Evolutionary conservation across 1,140 invertebrate species (phyloP), one percentile per base, ranked within the genome.

Genomic region (Drusus annulatus): DNA sequence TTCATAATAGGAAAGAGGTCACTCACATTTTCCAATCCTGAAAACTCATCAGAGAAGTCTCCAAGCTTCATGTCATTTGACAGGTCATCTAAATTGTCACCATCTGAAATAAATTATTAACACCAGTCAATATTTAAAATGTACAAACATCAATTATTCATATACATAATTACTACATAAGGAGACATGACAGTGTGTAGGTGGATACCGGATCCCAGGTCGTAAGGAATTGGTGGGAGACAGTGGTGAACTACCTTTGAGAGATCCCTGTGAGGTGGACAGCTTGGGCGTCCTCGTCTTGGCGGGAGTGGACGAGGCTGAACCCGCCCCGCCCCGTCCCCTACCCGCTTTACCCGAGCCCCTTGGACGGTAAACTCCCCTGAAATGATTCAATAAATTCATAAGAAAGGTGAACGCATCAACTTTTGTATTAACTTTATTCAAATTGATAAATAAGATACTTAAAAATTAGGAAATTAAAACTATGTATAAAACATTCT

Each of bases 1-100:
- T 50, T 73, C n/a, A 73, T 74, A 50, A 52, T 54, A 21, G 36
- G 19, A 52, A 56, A 17, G n/a, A 56, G 4, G 25, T 50, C 17
- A 21, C 78, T 79, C 23, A 79, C 78, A 63, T 79, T 79, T 75
- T 79, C 78, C 19, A 79, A 75, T 65, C 69, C 78, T 8, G 78
- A 79, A 17, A 79, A 58, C 8, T 63, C 56, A 65, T 79, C 78
- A 21, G 78, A 79, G 54, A 79, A 79, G 36, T 79, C 78, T 23
- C 78, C 78, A 16, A 79, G 50, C 51, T 79, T 79, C 78, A 79
- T 79, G 31, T 79, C 78, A 45, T 74, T 74, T 15, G 78, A 71
- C 25, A 79, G 28, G 25, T 79, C 78, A 52, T 79, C 78, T 62
- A 73, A 79, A 79, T 69, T 79, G 16, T 79, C 78, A 7, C 69